Evolutionary conservation across 2,797 vertebrate species (phyloP), one percentile per base, ranked within the genome.

Genomic region (Helostoma temminkii): DNA sequence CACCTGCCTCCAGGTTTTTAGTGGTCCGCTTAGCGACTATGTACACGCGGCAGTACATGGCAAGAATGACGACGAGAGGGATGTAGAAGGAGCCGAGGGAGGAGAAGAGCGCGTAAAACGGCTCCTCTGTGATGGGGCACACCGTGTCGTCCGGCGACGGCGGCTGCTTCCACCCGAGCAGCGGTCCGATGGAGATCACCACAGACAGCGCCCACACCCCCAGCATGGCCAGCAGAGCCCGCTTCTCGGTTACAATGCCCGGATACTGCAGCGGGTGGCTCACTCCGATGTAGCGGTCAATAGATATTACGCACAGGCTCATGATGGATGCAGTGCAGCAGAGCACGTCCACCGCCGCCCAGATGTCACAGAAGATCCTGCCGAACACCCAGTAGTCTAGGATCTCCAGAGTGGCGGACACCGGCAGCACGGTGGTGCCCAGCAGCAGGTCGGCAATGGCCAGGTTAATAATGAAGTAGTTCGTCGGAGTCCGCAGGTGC

Each of bases 241-340:
- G 94, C 88, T 84, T 95, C 80, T 96, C 95, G 0, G 98, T 99
- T 75, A 99, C 97, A 67, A 99, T 94, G 15, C 95, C 91, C n/a
- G 96, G 98, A 81, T 99, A 98, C 83, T 94, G 97, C 74, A 99
- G 92, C 25, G 98, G 97, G 83, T 98, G 93, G 49, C 98, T 96
- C 30, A 99, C 98, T 6, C 98, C 98, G 5, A 99, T 96, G 83
- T 96, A 99, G 26, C 98, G 96, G 83, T 99, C 98, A 22, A 99
- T 98, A 85, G 97, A 98, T 66, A 99, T 99, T 73, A 96, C 97
- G 84, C 98, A 99, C 74, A 98, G 92, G 81, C 97, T 98, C 91
- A 98, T 93, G 81, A 99, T 99, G 79, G 98, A 99, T 63, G 98
- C 98, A 0, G 98, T 98, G 88, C 98, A 99, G 89, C 98, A 99